A percentile compares a stretch with the other conserved stretches of the same genome.
Conservation (phyloP, 2,888 invertebrate species). For the Geotrupes spiniger region DNA sequence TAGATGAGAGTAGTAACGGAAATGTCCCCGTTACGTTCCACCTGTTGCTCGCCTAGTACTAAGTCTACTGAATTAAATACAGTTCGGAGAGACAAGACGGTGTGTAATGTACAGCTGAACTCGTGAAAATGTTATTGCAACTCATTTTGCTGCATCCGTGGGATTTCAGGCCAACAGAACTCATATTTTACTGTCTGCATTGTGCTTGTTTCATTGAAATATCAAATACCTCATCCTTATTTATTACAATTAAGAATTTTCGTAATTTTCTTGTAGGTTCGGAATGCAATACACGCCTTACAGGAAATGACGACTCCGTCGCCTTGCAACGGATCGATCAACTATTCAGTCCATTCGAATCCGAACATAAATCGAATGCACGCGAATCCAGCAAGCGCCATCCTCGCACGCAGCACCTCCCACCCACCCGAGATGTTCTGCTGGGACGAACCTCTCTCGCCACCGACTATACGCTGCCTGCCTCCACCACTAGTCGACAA, state of each 20-base stretch:
- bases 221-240: background rate
- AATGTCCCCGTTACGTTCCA: too few species aligned
- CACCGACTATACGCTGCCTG: conserved; percentile 19
- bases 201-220: too few species aligned
- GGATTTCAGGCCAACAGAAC: too few species aligned
- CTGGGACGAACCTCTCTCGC: conserved; percentile 57
- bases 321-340: conserved; percentile 40
- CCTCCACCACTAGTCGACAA: conserved; percentile 40
- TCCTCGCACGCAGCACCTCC: conserved; percentile 74
- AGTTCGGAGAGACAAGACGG: too few species aligned
- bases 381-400: conserved; percentile 35
- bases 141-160: too few species aligned
- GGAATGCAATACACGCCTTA: conserved; percentile 78
- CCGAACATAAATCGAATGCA: conserved; percentile 60
- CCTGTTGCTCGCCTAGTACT: too few species aligned
- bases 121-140: too few species aligned
- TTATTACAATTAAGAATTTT: conserved; percentile 6
- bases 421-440: conserved; percentile 84
- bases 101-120: too few species aligned
- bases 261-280: conserved; percentile 55
- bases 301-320: conserved; percentile 73
- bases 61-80: too few species aligned
- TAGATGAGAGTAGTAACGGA: too few species aligned
- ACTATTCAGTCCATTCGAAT: conserved; percentile 77
- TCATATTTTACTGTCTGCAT: background rate